Percentiles rank a stretch among this genome's conserved stretches.
phyloP scores from a whole-genome alignment of 2,113 vertebrate species.

The Furnarius figulus region DNA sequence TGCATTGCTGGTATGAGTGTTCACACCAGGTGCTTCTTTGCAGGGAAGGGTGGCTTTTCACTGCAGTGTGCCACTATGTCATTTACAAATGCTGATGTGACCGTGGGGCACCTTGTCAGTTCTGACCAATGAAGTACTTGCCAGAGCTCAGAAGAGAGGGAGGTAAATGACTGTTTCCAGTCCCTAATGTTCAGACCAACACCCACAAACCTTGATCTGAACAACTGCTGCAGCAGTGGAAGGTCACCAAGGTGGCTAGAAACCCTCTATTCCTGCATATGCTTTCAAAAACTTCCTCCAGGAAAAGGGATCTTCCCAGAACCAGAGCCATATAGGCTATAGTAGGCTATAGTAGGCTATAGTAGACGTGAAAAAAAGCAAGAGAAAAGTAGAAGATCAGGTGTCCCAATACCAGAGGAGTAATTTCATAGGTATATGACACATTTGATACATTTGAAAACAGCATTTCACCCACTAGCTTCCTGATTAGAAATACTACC shows the following conservation, averaged over 20 bases:
- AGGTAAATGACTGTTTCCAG: background rate
- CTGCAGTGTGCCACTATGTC: background rate
- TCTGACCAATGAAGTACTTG: background rate
- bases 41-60: background rate
- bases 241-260: background rate
- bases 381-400: background rate
- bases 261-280: background rate
- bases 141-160: background rate
- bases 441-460: background rate
- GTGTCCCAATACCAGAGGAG: background rate
- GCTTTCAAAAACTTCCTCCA: background rate
- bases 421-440: background rate
- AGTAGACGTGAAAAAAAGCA: background rate
- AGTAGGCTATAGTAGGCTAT: background rate
- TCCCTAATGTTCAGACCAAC: background rate
- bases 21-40: background rate
- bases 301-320: background rate
- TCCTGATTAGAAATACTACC: background rate
- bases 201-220: background rate
- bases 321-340: background rate
- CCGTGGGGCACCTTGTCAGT: accelerated
- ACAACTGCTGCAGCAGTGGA: background rate
- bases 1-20: background rate
- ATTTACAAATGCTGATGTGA: background rate
- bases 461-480: background rate